phyloP scores from a whole-genome alignment of 2,888 invertebrate genomes.

The Orgyia antiqua region DNA sequence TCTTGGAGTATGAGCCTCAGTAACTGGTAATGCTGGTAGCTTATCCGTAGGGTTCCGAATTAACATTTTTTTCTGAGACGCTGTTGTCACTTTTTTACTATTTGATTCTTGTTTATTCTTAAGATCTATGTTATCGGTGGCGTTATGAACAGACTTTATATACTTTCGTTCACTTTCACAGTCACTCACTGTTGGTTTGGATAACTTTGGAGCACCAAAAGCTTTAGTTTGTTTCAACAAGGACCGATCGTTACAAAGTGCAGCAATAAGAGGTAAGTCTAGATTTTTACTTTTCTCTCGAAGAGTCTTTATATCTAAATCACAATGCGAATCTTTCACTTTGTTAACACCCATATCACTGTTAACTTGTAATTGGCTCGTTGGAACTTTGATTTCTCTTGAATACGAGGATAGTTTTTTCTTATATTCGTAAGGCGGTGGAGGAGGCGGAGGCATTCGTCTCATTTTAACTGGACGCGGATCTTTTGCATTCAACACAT shows the following conservation, averaged over 20 bases:
- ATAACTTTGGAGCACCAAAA: constrained; percentile 85
- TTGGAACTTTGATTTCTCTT: constrained; percentile 45
- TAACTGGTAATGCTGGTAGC: constrained; percentile 81
- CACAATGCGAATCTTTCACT: constrained; percentile 66
- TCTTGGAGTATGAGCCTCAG: constrained; percentile 73
- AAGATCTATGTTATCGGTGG: constrained; percentile 67
- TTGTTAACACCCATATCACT: constrained; percentile 52
- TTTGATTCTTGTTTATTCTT: constrained; percentile 70
- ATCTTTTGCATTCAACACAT: constrained; percentile 81
- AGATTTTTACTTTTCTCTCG: constrained; percentile 93
- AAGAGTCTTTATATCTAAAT: constrained; percentile 87
- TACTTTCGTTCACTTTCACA: constrained; percentile 66
- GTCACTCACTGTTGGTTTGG: constrained; percentile 59
- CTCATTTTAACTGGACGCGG: constrained; percentile 72
- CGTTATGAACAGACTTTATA: constrained; percentile 61
- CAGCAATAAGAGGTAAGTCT: constrained; percentile 94
- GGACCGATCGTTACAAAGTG: constrained; percentile 94
- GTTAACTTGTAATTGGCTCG: constrained; percentile 32
- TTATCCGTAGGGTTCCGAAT: constrained; percentile 87
- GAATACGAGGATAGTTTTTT: constrained; percentile 77
- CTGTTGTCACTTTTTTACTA: constrained; percentile 83
- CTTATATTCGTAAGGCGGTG: constrained; percentile 72
- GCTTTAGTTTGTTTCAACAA: constrained; percentile 93
- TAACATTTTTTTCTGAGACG: constrained; percentile 71
- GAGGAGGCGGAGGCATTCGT: constrained; percentile 75